phyloP scores from a whole-genome alignment of 2,888 invertebrate genomes.

The Lycocerus yunnanus region DNA sequence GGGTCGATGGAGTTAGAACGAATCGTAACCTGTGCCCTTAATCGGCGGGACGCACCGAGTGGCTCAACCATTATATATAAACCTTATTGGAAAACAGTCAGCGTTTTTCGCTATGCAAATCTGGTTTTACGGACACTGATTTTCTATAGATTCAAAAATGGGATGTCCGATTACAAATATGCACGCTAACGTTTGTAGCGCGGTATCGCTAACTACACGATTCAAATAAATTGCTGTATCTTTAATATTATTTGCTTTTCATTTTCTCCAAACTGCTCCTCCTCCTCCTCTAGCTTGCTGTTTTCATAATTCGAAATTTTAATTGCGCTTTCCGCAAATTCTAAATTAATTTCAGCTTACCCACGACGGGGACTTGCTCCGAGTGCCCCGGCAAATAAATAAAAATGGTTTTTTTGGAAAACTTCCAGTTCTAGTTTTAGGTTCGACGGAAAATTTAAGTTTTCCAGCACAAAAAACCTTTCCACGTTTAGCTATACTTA shows the following conservation, averaged over 20 bases:
- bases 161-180: constrained; percentile 33
- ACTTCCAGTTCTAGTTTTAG: not conserved
- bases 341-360: not conserved
- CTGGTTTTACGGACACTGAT: constrained; percentile 40
- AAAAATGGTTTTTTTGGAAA: not conserved
- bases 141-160: constrained; percentile 38
- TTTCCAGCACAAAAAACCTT: not conserved
- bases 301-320: not conserved
- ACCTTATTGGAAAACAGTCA: constrained; percentile 42
- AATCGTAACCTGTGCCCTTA: constrained; percentile 21
- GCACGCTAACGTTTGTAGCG: not conserved
- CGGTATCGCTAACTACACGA: not conserved
- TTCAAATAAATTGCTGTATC: constrained; percentile 3
- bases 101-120: constrained; percentile 39
- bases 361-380: not conserved
- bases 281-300: not conserved
- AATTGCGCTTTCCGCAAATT: not conserved
- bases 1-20: constrained; percentile 27
- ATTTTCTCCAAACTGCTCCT: not conserved
- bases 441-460: not conserved
- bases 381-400: not conserved
- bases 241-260: not conserved
- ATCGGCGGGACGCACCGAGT: constrained; percentile 9
- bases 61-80: constrained; percentile 30
- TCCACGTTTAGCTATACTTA: not conserved